phyloP scores from a whole-genome alignment of 2,113 vertebrate genomes.

The Formicarius rufipectus region DNA sequence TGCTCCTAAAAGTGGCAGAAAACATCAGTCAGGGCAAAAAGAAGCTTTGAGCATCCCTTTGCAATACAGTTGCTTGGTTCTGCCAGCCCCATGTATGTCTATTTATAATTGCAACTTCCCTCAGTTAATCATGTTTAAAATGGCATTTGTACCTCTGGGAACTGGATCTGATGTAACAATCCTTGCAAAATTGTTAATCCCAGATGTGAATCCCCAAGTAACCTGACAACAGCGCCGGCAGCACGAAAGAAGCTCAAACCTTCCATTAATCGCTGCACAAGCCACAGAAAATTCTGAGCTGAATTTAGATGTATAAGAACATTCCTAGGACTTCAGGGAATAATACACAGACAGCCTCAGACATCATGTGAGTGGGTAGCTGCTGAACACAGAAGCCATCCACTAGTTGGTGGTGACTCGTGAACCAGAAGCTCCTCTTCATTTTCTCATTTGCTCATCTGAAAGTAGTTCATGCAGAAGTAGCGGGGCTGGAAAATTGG shows the following conservation, averaged over 20 bases:
- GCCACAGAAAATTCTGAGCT: neutral
- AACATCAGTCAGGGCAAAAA: neutral
- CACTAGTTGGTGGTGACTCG: neutral
- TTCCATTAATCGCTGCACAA: conserved; percentile 14
- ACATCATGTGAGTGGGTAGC: conserved; percentile 43
- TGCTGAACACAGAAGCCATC: conserved; percentile 18
- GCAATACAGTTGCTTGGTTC: neutral
- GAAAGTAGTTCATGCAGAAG: neutral
- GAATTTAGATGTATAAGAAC: conserved; percentile 15
- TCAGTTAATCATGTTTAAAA: conserved; percentile 37
- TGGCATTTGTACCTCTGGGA: conserved; percentile 21
- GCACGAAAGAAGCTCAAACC: neutral
- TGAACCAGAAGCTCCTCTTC: neutral
- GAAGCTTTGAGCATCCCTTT: neutral
- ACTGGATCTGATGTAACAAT: neutral
- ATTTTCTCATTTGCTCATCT: neutral
- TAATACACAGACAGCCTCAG: conserved; percentile 23
- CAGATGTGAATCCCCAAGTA: conserved; percentile 15
- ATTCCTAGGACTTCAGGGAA: conserved; percentile 2
- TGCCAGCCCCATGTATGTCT: neutral
- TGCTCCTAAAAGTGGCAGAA: neutral
- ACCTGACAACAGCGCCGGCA: neutral
- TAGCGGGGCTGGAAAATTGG: neutral
- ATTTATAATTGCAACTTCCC: conserved; percentile 28
- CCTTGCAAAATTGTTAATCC: conserved; percentile 23